phyloP scores from a whole-genome alignment of 2,888 invertebrate genomes.

The Lasioglossum malachurum region DNA sequence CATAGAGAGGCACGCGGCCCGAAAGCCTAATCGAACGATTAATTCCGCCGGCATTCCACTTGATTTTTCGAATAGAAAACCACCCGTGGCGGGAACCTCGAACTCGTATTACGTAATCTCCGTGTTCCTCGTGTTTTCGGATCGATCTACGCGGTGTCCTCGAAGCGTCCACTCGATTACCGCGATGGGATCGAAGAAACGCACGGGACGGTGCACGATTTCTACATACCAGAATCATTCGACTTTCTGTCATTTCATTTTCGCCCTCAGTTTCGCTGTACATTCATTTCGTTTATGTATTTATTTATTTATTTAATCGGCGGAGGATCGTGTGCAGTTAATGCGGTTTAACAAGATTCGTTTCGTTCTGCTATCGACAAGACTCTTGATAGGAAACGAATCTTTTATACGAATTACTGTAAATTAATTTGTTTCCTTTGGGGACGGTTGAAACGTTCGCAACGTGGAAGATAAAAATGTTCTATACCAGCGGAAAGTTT shows the following conservation, averaged over 20 bases:
- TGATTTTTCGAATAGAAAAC: neutral
- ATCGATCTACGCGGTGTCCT: neutral
- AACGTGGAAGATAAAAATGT: too few relatives aligned
- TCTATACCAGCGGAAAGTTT: too few relatives aligned
- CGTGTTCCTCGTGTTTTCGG: neutral
- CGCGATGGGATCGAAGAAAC: neutral
- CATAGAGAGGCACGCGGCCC: slow-evolving; percentile 47
- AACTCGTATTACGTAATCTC: neutral
- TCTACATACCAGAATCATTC: neutral
- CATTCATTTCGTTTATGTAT: too few relatives aligned
- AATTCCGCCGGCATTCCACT: neutral
- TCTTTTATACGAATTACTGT: too few relatives aligned
- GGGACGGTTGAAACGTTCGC: too few relatives aligned
- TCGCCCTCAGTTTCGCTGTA: too few relatives aligned
- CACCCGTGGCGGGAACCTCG: neutral
- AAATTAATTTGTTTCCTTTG: too few relatives aligned
- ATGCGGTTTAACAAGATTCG: too few relatives aligned
- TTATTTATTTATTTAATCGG: too few relatives aligned
- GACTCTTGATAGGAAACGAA: too few relatives aligned
- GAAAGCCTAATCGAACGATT: slow-evolving; percentile 44
- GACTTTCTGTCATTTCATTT: neutral
- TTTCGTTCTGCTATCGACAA: too few relatives aligned
- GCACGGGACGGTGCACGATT: neutral
- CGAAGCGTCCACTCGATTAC: neutral
- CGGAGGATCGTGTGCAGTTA: too few relatives aligned